These are phyloP conservation scores for Echinometra lucunter DNA, from an alignment of 53 echinoderm and acorn worm genomes.

Conservation along the genomic window DNA sequence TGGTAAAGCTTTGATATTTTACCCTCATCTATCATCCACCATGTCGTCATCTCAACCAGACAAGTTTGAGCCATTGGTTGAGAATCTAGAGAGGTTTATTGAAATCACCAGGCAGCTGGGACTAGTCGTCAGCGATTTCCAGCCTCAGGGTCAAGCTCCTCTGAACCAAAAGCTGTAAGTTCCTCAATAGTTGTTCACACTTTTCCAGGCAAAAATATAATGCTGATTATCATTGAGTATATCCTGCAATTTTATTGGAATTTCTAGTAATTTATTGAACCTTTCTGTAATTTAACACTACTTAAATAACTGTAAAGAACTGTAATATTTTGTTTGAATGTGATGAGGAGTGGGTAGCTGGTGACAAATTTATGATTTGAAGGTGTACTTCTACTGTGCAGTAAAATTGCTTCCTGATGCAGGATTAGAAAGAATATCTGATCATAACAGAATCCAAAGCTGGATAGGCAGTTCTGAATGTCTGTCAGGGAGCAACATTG, in stretches of 20 bases:
- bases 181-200: not conserved
- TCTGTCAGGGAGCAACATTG: too few species aligned
- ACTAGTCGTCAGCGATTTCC: constrained; percentile 96
- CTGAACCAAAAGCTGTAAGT: constrained; percentile 97
- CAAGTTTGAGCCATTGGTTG: constrained; percentile 95
- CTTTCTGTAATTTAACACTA: too few species aligned
- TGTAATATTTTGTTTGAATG: too few species aligned
- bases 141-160: constrained; percentile 90
- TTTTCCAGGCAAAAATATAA: not conserved
- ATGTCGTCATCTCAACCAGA: constrained; percentile 82
- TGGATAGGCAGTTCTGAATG: too few species aligned
- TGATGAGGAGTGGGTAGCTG: too few species aligned
- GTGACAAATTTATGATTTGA: too few species aligned
- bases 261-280: not conserved
- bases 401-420: too few species aligned
- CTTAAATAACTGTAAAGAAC: too few species aligned
- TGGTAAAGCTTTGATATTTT: not conserved
- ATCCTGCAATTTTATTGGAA: not conserved
- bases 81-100: constrained; percentile 94
- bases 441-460: too few species aligned
- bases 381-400: too few species aligned
- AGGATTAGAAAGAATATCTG: too few species aligned
- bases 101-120: constrained; percentile 97
- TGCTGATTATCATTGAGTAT: not conserved
- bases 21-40: not conserved